Evolutionary conservation across 2,888 invertebrate species (phyloP).

Genomic region (Lingula anatina): DNA sequence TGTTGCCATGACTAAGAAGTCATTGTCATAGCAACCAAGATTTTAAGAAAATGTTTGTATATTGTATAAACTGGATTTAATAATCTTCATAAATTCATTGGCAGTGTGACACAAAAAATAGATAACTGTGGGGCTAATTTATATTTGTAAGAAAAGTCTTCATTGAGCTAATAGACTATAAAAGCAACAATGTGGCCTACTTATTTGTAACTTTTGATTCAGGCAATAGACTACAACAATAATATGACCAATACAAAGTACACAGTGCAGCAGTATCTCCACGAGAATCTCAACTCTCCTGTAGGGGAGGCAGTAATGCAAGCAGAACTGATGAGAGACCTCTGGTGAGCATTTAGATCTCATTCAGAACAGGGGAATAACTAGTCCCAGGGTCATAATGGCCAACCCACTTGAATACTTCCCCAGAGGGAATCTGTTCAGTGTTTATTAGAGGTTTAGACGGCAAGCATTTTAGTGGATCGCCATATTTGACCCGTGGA

Average conservation of each 20-base stretch:
- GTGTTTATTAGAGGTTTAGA: too few relatives aligned
- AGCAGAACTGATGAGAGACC: constrained; percentile 80
- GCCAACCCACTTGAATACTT: too few relatives aligned
- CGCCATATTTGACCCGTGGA: too few relatives aligned
- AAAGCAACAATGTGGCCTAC: constrained; percentile 90
- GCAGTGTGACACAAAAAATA: too few relatives aligned
- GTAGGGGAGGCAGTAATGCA: constrained; percentile 74
- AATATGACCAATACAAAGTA: constrained; percentile 90
- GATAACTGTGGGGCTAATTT: too few relatives aligned
- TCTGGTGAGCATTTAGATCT: constrained; percentile 63
- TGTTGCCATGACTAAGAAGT: background rate
- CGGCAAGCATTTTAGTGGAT: too few relatives aligned
- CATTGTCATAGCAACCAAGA: background rate
- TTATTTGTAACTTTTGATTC: constrained; percentile 59
- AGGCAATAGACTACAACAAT: constrained; percentile 87
- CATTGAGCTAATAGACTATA: constrained; percentile 86
- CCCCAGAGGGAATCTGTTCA: too few relatives aligned
- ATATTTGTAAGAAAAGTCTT: too few relatives aligned
- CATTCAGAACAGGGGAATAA: too few relatives aligned
- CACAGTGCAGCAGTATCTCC: constrained; percentile 88
- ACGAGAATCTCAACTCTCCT: constrained; percentile 57
- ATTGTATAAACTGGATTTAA: background rate
- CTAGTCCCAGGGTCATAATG: too few relatives aligned
- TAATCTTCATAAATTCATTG: too few relatives aligned
- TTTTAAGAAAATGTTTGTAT: background rate